Percentiles rank a stretch among this genome's conserved stretches.
Evolutionary conservation across 2,113 vertebrate species (phyloP).

Genomic region (Chamaea fasciata): DNA sequence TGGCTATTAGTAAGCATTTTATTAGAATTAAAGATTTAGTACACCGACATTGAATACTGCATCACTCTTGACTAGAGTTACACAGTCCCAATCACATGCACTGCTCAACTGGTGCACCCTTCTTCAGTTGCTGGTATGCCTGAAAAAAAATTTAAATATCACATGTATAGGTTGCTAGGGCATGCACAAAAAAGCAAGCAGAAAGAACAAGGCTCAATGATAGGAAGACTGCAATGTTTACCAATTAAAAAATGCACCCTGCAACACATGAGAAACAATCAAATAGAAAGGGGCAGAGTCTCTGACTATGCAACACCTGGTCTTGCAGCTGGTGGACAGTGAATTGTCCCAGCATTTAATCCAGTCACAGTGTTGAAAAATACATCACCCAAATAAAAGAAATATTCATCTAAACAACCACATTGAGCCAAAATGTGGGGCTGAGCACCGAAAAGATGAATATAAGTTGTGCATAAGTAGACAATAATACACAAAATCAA

Average conservation of each 20-base stretch:
- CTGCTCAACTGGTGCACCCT: not conserved
- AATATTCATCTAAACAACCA: not conserved
- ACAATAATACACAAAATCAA: not conserved
- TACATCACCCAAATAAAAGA: not conserved
- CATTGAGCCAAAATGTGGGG: not conserved
- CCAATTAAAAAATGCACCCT: not conserved
- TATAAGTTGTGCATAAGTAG: not conserved
- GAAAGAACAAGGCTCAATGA: not conserved
- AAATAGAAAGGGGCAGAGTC: not conserved
- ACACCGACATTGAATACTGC: not conserved
- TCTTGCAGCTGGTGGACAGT: not conserved
- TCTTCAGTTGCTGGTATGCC: not conserved
- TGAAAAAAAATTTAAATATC: not conserved
- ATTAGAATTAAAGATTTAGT: not conserved
- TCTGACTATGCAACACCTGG: not conserved
- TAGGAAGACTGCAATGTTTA: not conserved
- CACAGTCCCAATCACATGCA: not conserved
- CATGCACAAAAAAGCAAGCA: not conserved
- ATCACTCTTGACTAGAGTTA: not conserved
- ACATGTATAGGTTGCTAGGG: not conserved
- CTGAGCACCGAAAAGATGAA: not conserved
- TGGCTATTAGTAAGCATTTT: not conserved
- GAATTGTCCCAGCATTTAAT: not conserved
- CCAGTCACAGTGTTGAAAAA: not conserved
- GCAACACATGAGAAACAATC: not conserved